These are phyloP conservation scores for Dynastes hyllus DNA, from an alignment of 2,888 invertebrate species.

Conservation along the genomic window DNA sequence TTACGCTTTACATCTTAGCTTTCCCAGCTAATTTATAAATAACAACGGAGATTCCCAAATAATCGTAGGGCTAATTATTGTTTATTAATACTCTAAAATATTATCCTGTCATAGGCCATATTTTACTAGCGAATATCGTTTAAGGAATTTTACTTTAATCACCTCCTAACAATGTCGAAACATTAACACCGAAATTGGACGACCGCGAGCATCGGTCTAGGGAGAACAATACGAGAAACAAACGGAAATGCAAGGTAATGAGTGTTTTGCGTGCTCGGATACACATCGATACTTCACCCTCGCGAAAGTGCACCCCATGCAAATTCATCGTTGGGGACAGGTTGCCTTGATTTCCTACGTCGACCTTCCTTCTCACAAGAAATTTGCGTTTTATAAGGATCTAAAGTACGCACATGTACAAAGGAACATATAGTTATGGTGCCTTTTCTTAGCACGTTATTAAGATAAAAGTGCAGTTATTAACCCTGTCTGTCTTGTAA, in stretches of 20 bases:
- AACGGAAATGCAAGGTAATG: conserved; percentile 64
- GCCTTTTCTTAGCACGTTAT: background rate
- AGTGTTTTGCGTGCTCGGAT: conserved; percentile 64
- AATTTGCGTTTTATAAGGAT: background rate
- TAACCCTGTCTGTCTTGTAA: no score
- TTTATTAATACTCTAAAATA: conserved; percentile 15
- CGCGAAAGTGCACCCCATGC: conserved; percentile 48
- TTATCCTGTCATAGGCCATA: conserved; percentile 35
- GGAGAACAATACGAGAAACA: conserved; percentile 65
- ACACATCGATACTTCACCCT: conserved; percentile 61
- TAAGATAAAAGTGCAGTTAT: no score
- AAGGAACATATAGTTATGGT: background rate
- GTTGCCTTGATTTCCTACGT: conserved; percentile 30
- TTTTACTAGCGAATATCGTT: conserved; percentile 38
- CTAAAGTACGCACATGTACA: background rate
- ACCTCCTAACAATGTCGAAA: conserved; percentile 44
- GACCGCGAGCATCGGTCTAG: conserved; percentile 59
- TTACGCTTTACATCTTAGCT: background rate
- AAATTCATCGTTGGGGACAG: conserved; percentile 33
- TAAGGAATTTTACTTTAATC: conserved; percentile 45
- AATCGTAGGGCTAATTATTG: background rate
- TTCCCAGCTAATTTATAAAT: background rate
- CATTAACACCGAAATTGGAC: conserved; percentile 60
- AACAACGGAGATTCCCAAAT: background rate
- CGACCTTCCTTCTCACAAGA: background rate